Evolutionary conservation across 2,797 vertebrate genomes (phyloP), one percentile per base, ranked within the genome.

Genomic region (Vespertilio murinus): DNA sequence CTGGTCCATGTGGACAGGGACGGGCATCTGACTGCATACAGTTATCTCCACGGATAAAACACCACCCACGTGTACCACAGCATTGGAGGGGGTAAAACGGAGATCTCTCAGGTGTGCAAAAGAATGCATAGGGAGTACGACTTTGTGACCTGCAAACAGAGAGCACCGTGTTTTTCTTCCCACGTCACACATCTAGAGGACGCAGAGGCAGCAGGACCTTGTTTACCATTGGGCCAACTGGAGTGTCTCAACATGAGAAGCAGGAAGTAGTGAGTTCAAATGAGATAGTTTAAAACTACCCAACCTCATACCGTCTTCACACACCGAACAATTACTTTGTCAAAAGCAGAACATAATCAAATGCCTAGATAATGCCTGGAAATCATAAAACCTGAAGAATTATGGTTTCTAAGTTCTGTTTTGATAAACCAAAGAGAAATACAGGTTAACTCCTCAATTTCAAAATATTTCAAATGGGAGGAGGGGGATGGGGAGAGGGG

Each of bases 21-120:
- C 91, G 0, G 99, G 99, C 99, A 99, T 99, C 91, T 99, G 98
- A 97, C 99, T 99, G 82, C 96, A 98, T 88, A 99, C 96, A 0
- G 98, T 98, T 95, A 99, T 96, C 98, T 99, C 99, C 96, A 99
- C 97, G 91, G 98, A 98, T 93, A 99, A 91, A 75, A 96, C 93
- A 1, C 99, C 99, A 10, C 99, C 99, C 1, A 99, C 99, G 9
- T 99, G 99, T 78, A 99, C 98, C 8, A 99, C 98, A 0, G 99
- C 99, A 0, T 98, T 98, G 30, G 98, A 96, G 1, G 99, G 99
- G 16, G 96, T 97, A 81, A 99, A 99, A 92, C 98, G 98, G 0
- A 99, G 98, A 93, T 98, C 98, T 1, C 98, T 98, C 94, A 99
- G 98, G 90, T 98, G 99, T 33, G 99, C 98, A 6, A 99, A 99